Conservation (phyloP, 2,888 invertebrate species). For the Caenorhabditis wallacei region DNA sequence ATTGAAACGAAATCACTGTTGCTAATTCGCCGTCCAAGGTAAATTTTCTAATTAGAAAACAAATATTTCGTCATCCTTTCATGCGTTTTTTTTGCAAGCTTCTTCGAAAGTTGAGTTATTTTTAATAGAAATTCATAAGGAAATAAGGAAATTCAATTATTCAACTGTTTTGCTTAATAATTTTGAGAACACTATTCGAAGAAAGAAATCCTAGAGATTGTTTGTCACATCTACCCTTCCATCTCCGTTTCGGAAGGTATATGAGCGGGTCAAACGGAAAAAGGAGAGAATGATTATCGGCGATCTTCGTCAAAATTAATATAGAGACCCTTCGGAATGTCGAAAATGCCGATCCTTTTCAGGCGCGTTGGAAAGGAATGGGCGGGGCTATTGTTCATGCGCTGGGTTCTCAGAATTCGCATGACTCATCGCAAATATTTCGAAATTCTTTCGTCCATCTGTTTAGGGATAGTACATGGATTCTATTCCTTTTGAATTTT, state of each 20-base stretch:
- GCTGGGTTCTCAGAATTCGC: constrained; percentile 43
- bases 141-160: background rate
- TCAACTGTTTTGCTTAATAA: too few relatives aligned
- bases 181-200: too few relatives aligned
- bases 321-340: constrained; percentile 43
- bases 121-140: too few relatives aligned
- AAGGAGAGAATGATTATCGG: constrained; percentile 12
- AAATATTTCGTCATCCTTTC: too few relatives aligned
- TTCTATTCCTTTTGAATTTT: constrained; percentile 1
- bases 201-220: constrained; percentile 1
- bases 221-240: constrained; percentile 46
- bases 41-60: background rate
- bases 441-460: constrained; percentile 35
- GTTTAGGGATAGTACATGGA: background rate
- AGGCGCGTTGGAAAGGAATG: background rate
- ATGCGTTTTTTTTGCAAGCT: too few relatives aligned
- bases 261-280: constrained; percentile 38
- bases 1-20: background rate
- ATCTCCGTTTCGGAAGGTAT: constrained; percentile 41
- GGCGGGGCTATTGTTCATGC: constrained; percentile 17
- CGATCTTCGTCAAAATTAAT: constrained; percentile 48
- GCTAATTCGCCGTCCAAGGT: background rate
- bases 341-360: constrained; percentile 33
- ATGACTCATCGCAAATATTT: constrained; percentile 63
- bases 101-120: too few relatives aligned